Evolutionary conservation across 2,888 invertebrate species (phyloP).

Genomic region (Zonitis immaculata): DNA sequence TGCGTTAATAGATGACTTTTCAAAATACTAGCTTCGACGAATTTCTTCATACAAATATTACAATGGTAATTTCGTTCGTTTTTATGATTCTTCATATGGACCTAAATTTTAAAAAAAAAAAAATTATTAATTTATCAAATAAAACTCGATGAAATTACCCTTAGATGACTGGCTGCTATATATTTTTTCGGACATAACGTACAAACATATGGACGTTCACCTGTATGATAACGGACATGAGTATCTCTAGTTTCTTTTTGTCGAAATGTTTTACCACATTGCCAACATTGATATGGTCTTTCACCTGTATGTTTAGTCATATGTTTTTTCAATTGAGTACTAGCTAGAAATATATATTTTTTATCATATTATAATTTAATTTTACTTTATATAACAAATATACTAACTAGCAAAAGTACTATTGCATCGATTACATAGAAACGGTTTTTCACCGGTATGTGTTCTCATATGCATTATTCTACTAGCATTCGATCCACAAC

Average conservation of each 20-base stretch:
- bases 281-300: conserved; percentile 46
- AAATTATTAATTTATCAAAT: too few species aligned
- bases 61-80: conserved; percentile 39
- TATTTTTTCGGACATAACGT: conserved; percentile 44
- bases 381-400: too few species aligned
- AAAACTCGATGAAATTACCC: too few species aligned
- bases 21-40: conserved; percentile 38
- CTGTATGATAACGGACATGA: too few species aligned
- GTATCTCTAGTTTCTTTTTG: conserved; percentile 47
- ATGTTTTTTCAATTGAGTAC: conserved; percentile 45
- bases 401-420: conserved; percentile 43
- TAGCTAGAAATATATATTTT: conserved; percentile 33
- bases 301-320: conserved; percentile 43
- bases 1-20: conserved; percentile 40
- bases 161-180: conserved; percentile 44
- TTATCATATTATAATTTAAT: neutral
- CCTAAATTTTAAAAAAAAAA: too few species aligned
- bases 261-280: conserved; percentile 45
- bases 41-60: conserved; percentile 40
- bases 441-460: too few species aligned
- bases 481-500: conserved; percentile 38
- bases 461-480: conserved; percentile 41
- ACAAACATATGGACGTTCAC: conserved; percentile 44
- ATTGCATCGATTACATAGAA: conserved; percentile 39
- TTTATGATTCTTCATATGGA: conserved; percentile 41